Percentiles rank a stretch among this genome's conserved stretches.
phyloP scores from a whole-genome alignment of 2,888 invertebrate genomes.

The Pycnomerus fuliginosus region DNA sequence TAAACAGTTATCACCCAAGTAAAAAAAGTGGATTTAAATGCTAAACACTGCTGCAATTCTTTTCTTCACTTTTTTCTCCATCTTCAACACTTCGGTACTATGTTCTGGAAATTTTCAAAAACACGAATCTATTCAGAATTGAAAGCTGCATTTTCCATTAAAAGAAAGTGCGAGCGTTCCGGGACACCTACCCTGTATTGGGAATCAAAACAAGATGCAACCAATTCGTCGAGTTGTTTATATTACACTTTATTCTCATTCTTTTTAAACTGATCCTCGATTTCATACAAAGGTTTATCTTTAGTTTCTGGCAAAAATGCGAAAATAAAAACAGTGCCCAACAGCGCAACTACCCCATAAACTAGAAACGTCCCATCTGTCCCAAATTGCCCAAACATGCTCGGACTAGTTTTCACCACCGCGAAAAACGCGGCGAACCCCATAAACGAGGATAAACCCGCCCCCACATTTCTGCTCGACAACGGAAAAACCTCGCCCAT shows the following conservation, averaged over 20 bases:
- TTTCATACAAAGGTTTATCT: conserved; percentile 63
- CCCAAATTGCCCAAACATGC: conserved; percentile 60
- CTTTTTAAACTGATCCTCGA: conserved; percentile 60
- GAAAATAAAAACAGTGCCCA: conserved; percentile 61
- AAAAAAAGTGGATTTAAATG: no score
- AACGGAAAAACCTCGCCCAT: conserved; percentile 68
- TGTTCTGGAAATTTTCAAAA: no score
- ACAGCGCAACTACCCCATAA: conserved; percentile 61
- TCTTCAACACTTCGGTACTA: no score
- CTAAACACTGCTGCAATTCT: no score
- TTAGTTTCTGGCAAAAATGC: conserved; percentile 47
- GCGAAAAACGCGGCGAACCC: conserved; percentile 65
- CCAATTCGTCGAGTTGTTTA: no score
- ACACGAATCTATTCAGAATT: no score
- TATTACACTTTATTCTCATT: not conserved
- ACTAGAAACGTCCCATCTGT: conserved; percentile 61
- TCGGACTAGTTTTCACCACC: conserved; percentile 68
- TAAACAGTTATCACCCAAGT: no score
- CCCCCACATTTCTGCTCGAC: conserved; percentile 59
- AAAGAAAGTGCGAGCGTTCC: no score
- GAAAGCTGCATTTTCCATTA: no score
- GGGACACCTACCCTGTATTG: no score
- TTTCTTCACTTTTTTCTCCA: no score
- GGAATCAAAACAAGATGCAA: no score
- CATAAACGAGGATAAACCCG: conserved; percentile 66